These are phyloP conservation scores for Zalophus californianus DNA, from an alignment of 2,797 vertebrate species.

Conservation along the genomic window DNA sequence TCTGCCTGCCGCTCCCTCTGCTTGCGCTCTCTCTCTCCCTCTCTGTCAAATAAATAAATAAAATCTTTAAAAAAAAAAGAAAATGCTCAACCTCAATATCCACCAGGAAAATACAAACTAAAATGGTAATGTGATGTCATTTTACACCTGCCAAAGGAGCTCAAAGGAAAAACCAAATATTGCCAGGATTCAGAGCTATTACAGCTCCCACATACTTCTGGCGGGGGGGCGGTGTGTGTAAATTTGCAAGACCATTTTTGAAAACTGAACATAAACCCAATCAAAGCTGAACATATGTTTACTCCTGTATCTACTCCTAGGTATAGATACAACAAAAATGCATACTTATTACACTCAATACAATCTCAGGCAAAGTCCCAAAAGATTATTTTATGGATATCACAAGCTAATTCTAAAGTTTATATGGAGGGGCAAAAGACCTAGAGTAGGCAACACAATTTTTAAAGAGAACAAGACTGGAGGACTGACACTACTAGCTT, in stretches of 20 bases:
- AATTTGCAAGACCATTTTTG: background rate
- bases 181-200: background rate
- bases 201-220: background rate
- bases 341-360: background rate
- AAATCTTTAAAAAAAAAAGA: too few relatives aligned
- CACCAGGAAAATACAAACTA: background rate
- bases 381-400: background rate
- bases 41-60: too few relatives aligned
- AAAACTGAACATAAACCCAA: conserved; percentile 10
- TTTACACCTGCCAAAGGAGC: background rate
- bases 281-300: background rate
- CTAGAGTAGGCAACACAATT: background rate
- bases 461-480: background rate
- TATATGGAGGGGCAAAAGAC: background rate
- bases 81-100: background rate
- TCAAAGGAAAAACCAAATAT: background rate
- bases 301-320: background rate
- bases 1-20: too few relatives aligned
- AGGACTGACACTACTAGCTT: background rate
- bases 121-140: background rate
- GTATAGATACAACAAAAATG: background rate
- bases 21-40: too few relatives aligned
- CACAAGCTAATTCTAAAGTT: background rate
- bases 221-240: background rate
- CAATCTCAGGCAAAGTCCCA: background rate